Evolutionary conservation across 1,140 invertebrate genomes (phyloP), one percentile per base, ranked within the genome.

Genomic region (Ceratina australensis): DNA sequence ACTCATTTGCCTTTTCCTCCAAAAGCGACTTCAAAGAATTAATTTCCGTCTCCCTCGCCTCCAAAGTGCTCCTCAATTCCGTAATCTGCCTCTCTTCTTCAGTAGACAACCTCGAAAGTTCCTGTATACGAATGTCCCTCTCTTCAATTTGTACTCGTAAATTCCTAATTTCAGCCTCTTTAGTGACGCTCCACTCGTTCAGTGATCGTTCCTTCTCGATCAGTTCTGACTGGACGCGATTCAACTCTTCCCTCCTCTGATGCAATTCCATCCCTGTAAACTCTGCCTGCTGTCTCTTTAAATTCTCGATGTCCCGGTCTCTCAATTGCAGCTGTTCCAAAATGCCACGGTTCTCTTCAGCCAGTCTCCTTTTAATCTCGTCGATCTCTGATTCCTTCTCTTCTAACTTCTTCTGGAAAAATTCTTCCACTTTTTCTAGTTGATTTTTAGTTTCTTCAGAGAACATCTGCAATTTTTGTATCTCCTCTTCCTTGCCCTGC

Each of bases 11-110:
- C 18, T 94, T 94, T 12, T 94, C 92, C 61, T 92, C 93, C 68
- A 96, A 85, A 85, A 95, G 94, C 78, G 94, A 93, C 81, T 95
- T 95, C 10, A 96, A 84, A 1, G 93, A 93, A 1, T 94, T 94
- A 65, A 96, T 94, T 86, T 96, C 95, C 61, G 94, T 86, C 79
- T 96, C 95, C 86, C 95, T 95, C 22, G 92, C 93, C 81, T 94
- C 94, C 42, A 96, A 89, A 0, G 93, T 93, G 15, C 91, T 87
- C 81, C 94, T 94, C 81, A 94, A 57, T 60, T 93, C 93, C 0
- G 79, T 59, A 24, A 93, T 65, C 69, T 93, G 90, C 63, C 72
- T 92, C 82, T 93, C 89, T 81, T 95, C 93, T 82, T 94, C 93
- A 81, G 94, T 92, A 20, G 93, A 88, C 7, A 93, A 77, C 18